Evolutionary conservation across 2,888 invertebrate genomes (phyloP).

Genomic region (Lasioglossum marginatum): DNA sequence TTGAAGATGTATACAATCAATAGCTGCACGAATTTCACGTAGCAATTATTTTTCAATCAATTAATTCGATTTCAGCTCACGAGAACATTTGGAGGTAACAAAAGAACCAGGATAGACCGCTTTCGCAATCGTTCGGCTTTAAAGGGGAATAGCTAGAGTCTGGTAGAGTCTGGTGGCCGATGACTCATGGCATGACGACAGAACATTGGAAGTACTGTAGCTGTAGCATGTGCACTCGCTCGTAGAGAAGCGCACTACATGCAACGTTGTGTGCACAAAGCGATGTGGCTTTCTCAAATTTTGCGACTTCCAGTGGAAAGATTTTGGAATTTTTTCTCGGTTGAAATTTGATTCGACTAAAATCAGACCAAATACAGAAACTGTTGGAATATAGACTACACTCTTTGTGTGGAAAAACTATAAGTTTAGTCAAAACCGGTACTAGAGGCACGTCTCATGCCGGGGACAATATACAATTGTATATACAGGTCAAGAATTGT

Average conservation of each 20-base stretch:
- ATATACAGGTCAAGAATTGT: too few species aligned
- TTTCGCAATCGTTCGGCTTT: conserved; percentile 62
- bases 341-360: background rate
- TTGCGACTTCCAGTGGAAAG: conserved; percentile 10
- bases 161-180: conserved; percentile 61
- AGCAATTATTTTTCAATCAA: conserved; percentile 14
- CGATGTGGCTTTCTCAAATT: conserved; percentile 50
- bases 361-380: background rate
- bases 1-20: background rate
- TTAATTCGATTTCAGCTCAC: conserved; percentile 13
- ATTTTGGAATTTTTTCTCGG: background rate
- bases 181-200: conserved; percentile 76
- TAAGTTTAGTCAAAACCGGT: too few species aligned
- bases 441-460: too few species aligned
- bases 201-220: conserved; percentile 58
- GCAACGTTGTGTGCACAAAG: background rate
- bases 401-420: too few species aligned
- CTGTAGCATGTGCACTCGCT: conserved; percentile 58
- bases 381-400: too few species aligned
- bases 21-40: background rate
- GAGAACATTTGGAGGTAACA: conserved; percentile 14
- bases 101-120: conserved; percentile 40
- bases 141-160: conserved; percentile 45
- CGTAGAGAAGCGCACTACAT: conserved; percentile 28
- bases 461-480: too few species aligned